Percentiles rank a stretch among this genome's conserved stretches.
phyloP scores from a whole-genome alignment of 2,113 vertebrate species.

The Hippocampus mohnikei region DNA sequence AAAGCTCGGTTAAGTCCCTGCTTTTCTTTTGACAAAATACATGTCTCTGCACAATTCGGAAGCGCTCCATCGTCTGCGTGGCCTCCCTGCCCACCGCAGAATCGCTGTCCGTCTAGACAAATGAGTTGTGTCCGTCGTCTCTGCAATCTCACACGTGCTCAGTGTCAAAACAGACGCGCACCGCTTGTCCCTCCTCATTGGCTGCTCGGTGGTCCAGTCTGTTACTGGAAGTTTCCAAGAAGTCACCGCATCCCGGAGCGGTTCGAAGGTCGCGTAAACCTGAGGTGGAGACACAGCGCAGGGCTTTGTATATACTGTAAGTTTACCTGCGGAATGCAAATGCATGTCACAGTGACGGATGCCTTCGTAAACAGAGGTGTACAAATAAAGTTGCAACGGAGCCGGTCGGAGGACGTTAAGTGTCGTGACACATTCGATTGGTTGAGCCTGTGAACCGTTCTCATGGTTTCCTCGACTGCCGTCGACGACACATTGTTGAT shows the following conservation, averaged over 20 bases:
- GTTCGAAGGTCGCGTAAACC: slow-evolving; percentile 21
- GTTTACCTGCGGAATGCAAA: slow-evolving; percentile 48
- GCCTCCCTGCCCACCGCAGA: neutral
- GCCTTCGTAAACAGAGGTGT: slow-evolving; percentile 41
- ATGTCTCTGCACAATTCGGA: slow-evolving; percentile 15
- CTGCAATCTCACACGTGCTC: neutral
- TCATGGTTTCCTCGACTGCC: neutral
- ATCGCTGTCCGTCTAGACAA: neutral
- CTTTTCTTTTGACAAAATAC: slow-evolving; percentile 5
- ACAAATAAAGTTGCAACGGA: slow-evolving; percentile 46
- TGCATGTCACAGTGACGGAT: slow-evolving; percentile 33
- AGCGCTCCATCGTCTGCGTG: slow-evolving; percentile 8
- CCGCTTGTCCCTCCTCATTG: neutral
- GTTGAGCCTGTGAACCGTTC: neutral
- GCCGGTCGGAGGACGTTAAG: slow-evolving; percentile 10
- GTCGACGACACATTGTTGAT: neutral
- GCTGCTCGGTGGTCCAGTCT: slow-evolving; percentile 31
- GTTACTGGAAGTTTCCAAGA: slow-evolving; percentile 9
- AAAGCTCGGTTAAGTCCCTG: slow-evolving; percentile 41
- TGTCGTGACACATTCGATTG: neutral
- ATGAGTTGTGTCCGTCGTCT: neutral
- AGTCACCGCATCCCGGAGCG: neutral
- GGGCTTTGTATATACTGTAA: slow-evolving; percentile 27
- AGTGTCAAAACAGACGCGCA: slow-evolving; percentile 1
- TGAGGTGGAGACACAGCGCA: neutral